phyloP scores from a whole-genome alignment of 2,113 vertebrate species.

The Pluvianellus socialis region DNA sequence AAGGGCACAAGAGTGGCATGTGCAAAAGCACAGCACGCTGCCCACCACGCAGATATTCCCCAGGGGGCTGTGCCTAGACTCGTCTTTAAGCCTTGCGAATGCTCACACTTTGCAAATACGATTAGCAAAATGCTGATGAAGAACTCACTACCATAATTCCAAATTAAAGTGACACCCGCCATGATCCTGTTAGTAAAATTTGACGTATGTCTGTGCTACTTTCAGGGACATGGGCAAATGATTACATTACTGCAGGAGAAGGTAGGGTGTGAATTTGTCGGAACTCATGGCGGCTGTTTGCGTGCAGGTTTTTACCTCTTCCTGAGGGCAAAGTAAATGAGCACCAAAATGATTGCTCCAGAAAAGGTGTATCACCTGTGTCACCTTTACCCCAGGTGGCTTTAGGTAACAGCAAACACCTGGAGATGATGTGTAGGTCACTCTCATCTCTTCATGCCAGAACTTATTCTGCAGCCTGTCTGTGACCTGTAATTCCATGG shows the following conservation, averaged over 20 bases:
- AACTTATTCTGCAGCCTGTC: background rate
- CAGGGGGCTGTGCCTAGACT: rapidly evolving
- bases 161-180: background rate
- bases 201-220: background rate
- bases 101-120: background rate
- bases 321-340: background rate
- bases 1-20: background rate
- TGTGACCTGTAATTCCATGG: background rate
- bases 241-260: background rate
- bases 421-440: background rate
- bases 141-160: background rate
- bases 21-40: background rate
- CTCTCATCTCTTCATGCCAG: background rate
- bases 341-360: background rate
- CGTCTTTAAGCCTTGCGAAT: background rate
- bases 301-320: background rate
- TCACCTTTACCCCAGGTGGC: background rate
- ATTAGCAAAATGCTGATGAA: background rate
- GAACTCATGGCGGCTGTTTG: background rate
- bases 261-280: background rate
- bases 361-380: background rate
- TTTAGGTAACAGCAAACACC: background rate
- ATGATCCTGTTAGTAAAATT: background rate
- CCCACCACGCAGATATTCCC: background rate
- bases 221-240: background rate